Evolutionary conservation across 1,140 invertebrate genomes (phyloP).

Genomic region (Amphibalanus amphitrite): DNA sequence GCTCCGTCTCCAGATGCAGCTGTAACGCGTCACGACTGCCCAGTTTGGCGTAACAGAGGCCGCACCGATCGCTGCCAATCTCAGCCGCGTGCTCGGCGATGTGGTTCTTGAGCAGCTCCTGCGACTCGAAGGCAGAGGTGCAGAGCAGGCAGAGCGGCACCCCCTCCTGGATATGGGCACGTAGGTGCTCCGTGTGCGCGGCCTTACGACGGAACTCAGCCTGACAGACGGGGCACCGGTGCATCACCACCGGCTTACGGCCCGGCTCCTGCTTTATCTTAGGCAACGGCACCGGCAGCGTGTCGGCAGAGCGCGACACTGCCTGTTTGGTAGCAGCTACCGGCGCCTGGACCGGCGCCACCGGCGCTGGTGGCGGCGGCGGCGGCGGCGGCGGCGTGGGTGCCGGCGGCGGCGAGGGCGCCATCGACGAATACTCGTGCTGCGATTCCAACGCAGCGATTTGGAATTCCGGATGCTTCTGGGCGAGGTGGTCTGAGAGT

Average conservation of each 20-base stretch:
- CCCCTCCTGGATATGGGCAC: not conserved
- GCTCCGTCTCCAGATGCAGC: not conserved
- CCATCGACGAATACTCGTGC: not conserved
- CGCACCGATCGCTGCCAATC: not conserved
- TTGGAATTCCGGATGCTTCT: not conserved
- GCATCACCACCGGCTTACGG: not conserved
- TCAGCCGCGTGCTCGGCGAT: not conserved
- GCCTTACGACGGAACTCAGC: not conserved
- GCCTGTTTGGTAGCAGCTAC: too few species aligned
- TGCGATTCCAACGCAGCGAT: not conserved
- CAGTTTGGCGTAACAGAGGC: constrained; percentile 3
- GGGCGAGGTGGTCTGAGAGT: not conserved
- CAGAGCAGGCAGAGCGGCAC: constrained; percentile 3
- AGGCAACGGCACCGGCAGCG: not conserved
- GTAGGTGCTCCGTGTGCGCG: not conserved
- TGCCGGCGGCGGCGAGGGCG: not conserved
- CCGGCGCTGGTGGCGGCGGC: not conserved
- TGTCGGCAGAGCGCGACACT: not conserved
- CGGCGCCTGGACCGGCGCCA: not conserved
- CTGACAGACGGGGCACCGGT: not conserved
- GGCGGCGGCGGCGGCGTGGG: not conserved
- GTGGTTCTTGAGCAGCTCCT: not conserved
- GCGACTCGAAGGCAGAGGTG: not conserved
- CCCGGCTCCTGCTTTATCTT: not conserved
- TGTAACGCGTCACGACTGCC: constrained; percentile 2